Evolutionary conservation across 2,113 vertebrate genomes (phyloP).

Genomic region (Oxyruncus cristatus): DNA sequence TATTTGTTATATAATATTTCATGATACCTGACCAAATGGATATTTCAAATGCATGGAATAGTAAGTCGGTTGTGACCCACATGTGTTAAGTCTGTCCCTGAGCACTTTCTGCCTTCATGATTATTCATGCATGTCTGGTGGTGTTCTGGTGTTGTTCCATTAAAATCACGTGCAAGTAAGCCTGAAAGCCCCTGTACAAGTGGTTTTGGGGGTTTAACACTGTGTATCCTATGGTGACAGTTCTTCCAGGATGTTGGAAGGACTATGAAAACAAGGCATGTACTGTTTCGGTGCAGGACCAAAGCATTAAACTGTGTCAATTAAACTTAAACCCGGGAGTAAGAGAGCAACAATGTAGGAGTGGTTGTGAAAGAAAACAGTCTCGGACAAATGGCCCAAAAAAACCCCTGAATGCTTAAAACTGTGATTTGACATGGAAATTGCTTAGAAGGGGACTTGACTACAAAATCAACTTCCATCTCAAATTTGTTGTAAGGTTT

Average conservation of each 20-base stretch:
- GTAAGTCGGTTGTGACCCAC: no score
- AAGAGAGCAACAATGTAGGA: not conserved
- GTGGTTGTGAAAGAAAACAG: not conserved
- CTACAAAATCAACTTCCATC: not conserved
- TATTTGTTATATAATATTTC: not conserved
- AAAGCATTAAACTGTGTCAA: not conserved
- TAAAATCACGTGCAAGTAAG: not conserved
- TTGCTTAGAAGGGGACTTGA: not conserved
- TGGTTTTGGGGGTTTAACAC: not conserved
- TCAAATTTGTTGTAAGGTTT: not conserved
- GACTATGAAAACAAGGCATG: not conserved
- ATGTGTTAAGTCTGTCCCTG: not conserved
- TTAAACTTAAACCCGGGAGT: not conserved
- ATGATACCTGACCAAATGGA: not conserved
- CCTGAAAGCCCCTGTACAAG: not conserved
- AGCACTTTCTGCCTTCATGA: not conserved
- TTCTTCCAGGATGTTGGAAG: not conserved
- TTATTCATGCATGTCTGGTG: not conserved
- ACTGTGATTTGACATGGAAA: not conserved
- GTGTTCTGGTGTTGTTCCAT: not conserved
- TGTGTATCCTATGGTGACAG: no score
- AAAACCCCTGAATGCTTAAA: rapidly evolving
- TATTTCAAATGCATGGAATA: not conserved
- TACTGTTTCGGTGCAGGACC: not conserved
- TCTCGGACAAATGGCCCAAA: not conserved